Evolutionary conservation across 2,797 vertebrate species (phyloP).

Genomic region (Toxotes lorentzi): DNA sequence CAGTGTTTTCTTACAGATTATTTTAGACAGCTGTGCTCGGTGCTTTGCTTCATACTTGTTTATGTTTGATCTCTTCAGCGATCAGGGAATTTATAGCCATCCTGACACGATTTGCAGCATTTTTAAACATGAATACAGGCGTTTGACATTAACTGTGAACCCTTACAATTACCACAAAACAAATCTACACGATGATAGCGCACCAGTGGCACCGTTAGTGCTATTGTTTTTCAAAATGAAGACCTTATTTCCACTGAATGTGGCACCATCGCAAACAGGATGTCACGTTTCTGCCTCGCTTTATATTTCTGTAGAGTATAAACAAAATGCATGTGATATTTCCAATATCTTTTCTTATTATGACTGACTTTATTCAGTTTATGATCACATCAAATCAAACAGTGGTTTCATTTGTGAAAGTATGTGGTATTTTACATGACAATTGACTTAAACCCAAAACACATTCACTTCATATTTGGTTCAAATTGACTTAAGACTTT

Average conservation of each 20-base stretch:
- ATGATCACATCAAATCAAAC: background rate
- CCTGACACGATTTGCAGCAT: background rate
- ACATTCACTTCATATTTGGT: background rate
- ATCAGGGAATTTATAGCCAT: slow-evolving; percentile 15
- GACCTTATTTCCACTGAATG: background rate
- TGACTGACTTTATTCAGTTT: background rate
- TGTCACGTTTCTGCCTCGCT: background rate
- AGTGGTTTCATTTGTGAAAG: background rate
- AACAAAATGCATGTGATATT: slow-evolving; percentile 3
- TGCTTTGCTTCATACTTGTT: slow-evolving; percentile 4
- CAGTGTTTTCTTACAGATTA: slow-evolving; percentile 22
- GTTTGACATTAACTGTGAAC: slow-evolving; percentile 36
- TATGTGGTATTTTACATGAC: background rate
- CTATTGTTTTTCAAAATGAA: background rate
- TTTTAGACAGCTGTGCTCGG: slow-evolving; percentile 8
- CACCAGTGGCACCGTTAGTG: slow-evolving; percentile 7
- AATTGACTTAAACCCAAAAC: background rate
- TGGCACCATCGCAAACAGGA: background rate
- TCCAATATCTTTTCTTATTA: background rate
- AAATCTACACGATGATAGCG: background rate
- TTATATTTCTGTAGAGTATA: background rate
- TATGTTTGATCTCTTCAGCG: slow-evolving; percentile 1
- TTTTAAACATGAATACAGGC: slow-evolving; percentile 22
- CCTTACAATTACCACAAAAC: slow-evolving; percentile 23
- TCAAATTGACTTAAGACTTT: background rate